Evolutionary conservation across 2,888 invertebrate species (phyloP).

Genomic region (Drosophila neonasuta): DNA sequence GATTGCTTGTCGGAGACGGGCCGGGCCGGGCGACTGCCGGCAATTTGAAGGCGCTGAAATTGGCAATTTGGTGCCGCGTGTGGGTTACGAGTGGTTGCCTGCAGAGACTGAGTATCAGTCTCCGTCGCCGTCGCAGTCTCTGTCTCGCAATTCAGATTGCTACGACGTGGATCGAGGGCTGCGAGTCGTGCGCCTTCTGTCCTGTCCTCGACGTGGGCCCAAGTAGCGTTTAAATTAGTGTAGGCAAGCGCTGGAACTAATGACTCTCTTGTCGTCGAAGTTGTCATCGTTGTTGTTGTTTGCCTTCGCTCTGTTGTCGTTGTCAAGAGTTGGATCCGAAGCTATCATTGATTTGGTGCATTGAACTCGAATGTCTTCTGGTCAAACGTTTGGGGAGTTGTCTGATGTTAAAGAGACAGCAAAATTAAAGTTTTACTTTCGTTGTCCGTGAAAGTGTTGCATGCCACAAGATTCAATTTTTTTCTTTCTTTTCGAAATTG

Average conservation of each 20-base stretch:
- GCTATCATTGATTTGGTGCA: conserved; percentile 53
- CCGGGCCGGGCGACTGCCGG: conserved; percentile 31
- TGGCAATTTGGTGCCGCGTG: conserved; percentile 59
- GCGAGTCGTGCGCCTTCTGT: conserved; percentile 22
- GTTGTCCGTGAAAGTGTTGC: conserved; percentile 71
- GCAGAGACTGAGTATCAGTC: conserved; percentile 1
- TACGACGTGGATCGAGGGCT: conserved; percentile 9
- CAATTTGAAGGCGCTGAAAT: conserved; percentile 71
- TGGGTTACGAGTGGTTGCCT: conserved; percentile 34
- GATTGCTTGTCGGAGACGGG: conserved; percentile 50
- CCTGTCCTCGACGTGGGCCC: conserved; percentile 49
- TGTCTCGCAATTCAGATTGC: conserved; percentile 7
- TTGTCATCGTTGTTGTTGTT: conserved; percentile 46
- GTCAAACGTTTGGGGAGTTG: conserved; percentile 47
- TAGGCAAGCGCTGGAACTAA: conserved; percentile 76
- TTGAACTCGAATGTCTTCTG: conserved; percentile 52
- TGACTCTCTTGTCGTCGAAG: conserved; percentile 57
- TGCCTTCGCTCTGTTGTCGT: conserved; percentile 19
- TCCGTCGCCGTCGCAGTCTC: background rate
- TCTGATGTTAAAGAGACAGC: conserved; percentile 24
- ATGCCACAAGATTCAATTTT: conserved; percentile 65
- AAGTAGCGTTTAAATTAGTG: conserved; percentile 71
- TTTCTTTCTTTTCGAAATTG: conserved; percentile 36
- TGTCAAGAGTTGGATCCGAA: conserved; percentile 12
- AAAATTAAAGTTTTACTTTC: conserved; percentile 67